phyloP scores from a whole-genome alignment of 2,888 invertebrate genomes.

The Parnassius smintheus region DNA sequence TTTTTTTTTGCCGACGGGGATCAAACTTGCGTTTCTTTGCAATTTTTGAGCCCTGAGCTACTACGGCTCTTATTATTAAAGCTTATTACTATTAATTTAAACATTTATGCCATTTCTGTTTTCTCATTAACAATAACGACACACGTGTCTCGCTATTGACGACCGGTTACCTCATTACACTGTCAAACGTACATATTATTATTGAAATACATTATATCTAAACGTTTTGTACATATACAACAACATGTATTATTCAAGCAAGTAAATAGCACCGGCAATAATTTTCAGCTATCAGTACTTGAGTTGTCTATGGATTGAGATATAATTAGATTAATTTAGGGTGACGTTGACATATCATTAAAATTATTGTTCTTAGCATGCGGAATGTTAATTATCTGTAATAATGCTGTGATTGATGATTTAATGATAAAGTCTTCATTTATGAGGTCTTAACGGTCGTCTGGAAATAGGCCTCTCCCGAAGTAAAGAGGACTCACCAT shows the following conservation, averaged over 20 bases:
- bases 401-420: background rate
- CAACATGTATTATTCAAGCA: conserved; percentile 2
- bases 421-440: background rate
- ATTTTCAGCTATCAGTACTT: conserved; percentile 13
- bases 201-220: background rate
- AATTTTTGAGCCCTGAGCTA: too few species aligned
- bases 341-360: conserved; percentile 11
- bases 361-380: conserved; percentile 13
- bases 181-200: conserved; percentile 26
- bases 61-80: too few species aligned
- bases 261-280: conserved; percentile 19
- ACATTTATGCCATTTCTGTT: conserved; percentile 1
- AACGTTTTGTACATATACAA: background rate
- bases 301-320: conserved; percentile 20
- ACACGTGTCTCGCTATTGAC: conserved; percentile 32
- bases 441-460: too few species aligned
- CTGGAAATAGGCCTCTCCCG: too few species aligned
- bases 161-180: conserved; percentile 31
- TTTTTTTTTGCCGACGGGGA: too few species aligned
- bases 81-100: background rate
- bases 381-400: conserved; percentile 5
- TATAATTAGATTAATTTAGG: conserved; percentile 25
- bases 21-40: too few species aligned
- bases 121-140: conserved; percentile 44
- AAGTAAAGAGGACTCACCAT: too few species aligned